These are phyloP conservation scores for Halichoeres trimaculatus DNA, from an alignment of 2,113 vertebrate species.

Conservation along the genomic window DNA sequence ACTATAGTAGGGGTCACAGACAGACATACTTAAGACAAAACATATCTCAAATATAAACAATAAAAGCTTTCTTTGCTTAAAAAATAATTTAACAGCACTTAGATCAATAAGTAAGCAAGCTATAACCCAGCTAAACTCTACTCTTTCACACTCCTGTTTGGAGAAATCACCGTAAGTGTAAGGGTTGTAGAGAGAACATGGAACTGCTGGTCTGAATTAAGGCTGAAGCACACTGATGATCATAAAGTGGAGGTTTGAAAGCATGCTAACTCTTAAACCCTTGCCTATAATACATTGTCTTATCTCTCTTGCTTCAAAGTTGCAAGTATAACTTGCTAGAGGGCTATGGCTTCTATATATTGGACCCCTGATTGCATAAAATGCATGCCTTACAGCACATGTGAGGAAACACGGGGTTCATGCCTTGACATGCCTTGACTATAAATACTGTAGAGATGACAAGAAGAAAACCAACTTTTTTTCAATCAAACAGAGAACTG, in stretches of 20 bases:
- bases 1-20: constrained; percentile 7
- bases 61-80: neutral
- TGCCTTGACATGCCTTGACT: constrained; percentile 18
- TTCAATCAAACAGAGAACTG: constrained; percentile 8
- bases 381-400: constrained; percentile 60
- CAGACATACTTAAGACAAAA: constrained; percentile 24
- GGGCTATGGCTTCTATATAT: constrained; percentile 46
- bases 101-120: neutral
- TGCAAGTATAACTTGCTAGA: constrained; percentile 52
- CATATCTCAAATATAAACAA: constrained; percentile 1
- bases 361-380: constrained; percentile 23
- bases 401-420: constrained; percentile 5
- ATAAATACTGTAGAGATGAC: constrained; percentile 12
- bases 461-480: constrained; percentile 11
- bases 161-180: neutral
- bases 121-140: neutral
- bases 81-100: neutral
- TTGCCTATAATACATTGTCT: constrained; percentile 59
- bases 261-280: constrained; percentile 58
- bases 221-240: constrained; percentile 37
- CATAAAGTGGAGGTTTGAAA: constrained; percentile 15
- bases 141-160: neutral
- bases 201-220: constrained; percentile 43
- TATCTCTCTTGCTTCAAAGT: constrained; percentile 50
- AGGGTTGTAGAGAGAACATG: neutral